phyloP scores from a whole-genome alignment of 2,113 vertebrate genomes.

The Platysternon megacephalum region DNA sequence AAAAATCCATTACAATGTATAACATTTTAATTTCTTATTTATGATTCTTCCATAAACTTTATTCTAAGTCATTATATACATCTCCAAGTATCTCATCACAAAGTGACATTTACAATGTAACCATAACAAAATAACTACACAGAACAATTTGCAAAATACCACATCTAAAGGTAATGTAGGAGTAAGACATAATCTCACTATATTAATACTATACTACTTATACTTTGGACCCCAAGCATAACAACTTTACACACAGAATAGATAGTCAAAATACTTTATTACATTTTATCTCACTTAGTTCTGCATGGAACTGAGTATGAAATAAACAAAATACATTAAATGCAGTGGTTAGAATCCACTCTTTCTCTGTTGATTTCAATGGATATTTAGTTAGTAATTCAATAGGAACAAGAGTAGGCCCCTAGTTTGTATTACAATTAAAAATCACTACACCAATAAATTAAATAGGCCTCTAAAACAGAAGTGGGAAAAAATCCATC shows the following conservation, averaged over 20 bases:
- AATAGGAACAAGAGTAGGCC: neutral
- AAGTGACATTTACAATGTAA: constrained; percentile 58
- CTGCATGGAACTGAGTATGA: constrained; percentile 4
- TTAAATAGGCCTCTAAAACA: neutral
- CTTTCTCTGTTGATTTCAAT: neutral
- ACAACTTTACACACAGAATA: constrained; percentile 37
- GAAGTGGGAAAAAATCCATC: fast-evolving
- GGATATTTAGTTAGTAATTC: neutral
- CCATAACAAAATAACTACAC: constrained; percentile 67
- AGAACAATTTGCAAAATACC: constrained; percentile 65
- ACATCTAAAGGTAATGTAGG: constrained; percentile 61
- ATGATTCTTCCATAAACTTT: constrained; percentile 66
- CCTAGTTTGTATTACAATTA: neutral
- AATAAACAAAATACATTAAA: neutral
- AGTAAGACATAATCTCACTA: constrained; percentile 64
- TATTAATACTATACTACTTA: constrained; percentile 66
- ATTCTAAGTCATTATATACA: constrained; percentile 59
- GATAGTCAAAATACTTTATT: constrained; percentile 51
- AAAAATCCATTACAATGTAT: constrained; percentile 34
- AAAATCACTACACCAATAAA: neutral
- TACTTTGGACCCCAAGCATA: constrained; percentile 55
- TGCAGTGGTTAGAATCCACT: neutral
- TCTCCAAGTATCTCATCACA: constrained; percentile 35
- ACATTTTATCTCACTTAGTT: constrained; percentile 32
- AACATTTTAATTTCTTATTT: constrained; percentile 65